Evolutionary conservation across 92 coral and sea anemone genomes (phyloP), one percentile per base, ranked within the genome.

Genomic region (Porites lobata): DNA sequence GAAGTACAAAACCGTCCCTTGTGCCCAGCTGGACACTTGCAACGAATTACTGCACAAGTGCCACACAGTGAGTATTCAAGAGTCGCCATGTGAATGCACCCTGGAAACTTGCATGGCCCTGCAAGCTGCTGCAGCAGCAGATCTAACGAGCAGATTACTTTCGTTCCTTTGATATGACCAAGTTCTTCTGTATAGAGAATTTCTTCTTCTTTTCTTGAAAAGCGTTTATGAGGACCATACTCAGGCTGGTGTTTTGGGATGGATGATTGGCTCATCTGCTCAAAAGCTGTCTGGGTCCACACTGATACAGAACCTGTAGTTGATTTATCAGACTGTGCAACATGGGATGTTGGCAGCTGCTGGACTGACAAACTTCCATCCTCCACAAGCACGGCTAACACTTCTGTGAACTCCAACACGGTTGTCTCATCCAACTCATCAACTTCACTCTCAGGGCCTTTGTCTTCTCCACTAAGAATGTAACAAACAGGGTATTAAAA

Each of bases 1-100:
- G 91, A 87, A 0, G 91, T 79, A 52, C 82, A 87, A 80, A 87
- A 87, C 66, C 79, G 32, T 54, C 64, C 65, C 43, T 78, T 67
- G 64, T 86, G 86, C 17, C 79, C 90, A 1, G 76, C 72, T 65
- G 77, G 65, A 69, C 85, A 86, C 20, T 52, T 43, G 51, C 65
- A 22, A 1, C 69, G 50, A 4, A 85, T 20, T 50, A 76, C 62
- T 51, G 79, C 65, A 65, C 75, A 61, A n/a, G 65, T 65, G 13
- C 90, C 86, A 17, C 32, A 78, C 83, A 86, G 64, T 61, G 71
- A 77, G 72, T 50, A 53, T 53, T 43, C 77, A n/a, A 75, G 13
- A 14, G 85, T 20, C 0, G 88, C 19, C 66, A 15, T 9, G 72
- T 65, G 68, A 38, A 61, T 67, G 68, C 22, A 21, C 22, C 22